Base-by-base conservation (phyloP, 2,888 invertebrate species). In the Phortica magna region DNA sequence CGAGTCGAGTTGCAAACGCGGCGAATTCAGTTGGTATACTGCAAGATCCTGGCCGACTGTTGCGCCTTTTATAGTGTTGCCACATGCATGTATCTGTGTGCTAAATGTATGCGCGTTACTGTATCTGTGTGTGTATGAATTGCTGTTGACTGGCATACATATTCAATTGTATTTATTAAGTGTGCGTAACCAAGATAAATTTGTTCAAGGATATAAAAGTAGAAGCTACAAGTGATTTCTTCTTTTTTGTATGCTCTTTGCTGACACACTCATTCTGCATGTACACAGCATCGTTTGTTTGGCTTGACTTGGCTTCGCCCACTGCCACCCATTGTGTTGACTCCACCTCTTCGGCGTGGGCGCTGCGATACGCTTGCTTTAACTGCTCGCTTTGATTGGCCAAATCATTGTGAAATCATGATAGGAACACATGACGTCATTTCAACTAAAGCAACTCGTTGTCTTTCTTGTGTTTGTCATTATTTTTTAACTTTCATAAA, bases 391-490 rank as follows among this genome's bases (percentile, higher is more conserved):
- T 89, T 89, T 92, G 91, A 92, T 92, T 92, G 92, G 91, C 90
- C 89, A 90, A 92, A 92, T 92, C 91, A 91, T 88, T 78, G 77
- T 83, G 86, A 89, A 91, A 90, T 89, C 92, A 92, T 91, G 88
- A 85, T 83, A 80, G 83, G 83, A 83, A 83, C 82, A 82, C 81
- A 84, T 89, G 88, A 87, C 84, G 83, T 85, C 81, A 87, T 81
- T 57, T 55, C 2, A 12, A 39, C 12, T 48, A 61, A 39, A 41
- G 39, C 10, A 65, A 65, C 39, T 41, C 14, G 9, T 17, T 31
- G 31, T 31, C 31, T 2, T 31, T 31, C 31, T 31, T 31, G 31
- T 31, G 1, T 1, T 9, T 19, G 61, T 61, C 61, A n/a, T 67
- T 19, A 41, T 67, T 31, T 31, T 31, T 22, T 61, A 61, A 64